Evolutionary conservation across 2,888 invertebrate genomes (phyloP).

Genomic region (Dysmachus trigonus): DNA sequence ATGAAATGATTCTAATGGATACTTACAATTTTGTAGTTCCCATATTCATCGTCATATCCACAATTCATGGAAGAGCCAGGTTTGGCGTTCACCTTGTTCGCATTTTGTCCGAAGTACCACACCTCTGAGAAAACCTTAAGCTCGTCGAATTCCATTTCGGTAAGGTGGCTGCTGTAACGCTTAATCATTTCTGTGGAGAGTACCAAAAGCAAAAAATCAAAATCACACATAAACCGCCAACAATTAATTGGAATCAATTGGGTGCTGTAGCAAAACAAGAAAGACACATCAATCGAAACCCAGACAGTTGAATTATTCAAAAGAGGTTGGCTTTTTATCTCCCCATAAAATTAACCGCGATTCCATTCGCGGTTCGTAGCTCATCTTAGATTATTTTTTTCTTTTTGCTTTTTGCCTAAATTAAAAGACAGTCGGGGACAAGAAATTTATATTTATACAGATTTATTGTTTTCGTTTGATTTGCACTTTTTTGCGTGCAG

Average conservation of each 20-base stretch:
- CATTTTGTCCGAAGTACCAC: conserved; percentile 90
- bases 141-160: conserved; percentile 91
- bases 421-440: neutral
- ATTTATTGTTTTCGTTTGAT: neutral
- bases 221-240: neutral
- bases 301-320: neutral
- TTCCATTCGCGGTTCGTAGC: neutral
- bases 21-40: conserved; percentile 91
- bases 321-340: neutral
- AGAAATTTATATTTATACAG: neutral
- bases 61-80: conserved; percentile 83
- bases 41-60: conserved; percentile 91
- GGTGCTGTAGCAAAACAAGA: neutral
- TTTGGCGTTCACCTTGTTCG: conserved; percentile 85
- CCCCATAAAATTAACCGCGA: neutral
- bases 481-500: neutral
- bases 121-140: conserved; percentile 91
- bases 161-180: conserved; percentile 83
- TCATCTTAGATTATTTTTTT: neutral
- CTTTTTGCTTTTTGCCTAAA: neutral
- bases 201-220: conserved; percentile 47
- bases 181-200: conserved; percentile 80
- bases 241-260: neutral
- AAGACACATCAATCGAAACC: neutral
- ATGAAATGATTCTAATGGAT: neutral